These are phyloP conservation scores for Cerceris rybyensis DNA, from an alignment of 2,888 invertebrate genomes.

Conservation along the genomic window DNA sequence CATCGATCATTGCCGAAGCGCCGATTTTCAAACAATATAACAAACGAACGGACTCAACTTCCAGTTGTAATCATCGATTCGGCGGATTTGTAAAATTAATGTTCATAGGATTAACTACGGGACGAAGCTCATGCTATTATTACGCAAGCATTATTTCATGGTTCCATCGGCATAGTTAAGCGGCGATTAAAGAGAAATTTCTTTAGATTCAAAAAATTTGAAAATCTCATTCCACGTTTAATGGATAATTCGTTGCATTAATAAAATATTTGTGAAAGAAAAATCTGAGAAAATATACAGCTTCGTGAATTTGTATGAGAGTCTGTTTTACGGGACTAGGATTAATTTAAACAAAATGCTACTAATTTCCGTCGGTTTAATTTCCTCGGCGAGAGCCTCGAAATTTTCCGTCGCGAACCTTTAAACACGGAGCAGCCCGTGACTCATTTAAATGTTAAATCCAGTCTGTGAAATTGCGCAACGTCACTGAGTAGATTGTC, in stretches of 20 bases:
- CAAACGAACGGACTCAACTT: slow-evolving; percentile 28
- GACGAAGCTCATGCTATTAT: slow-evolving; percentile 5
- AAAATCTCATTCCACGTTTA: no score
- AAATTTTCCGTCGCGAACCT: neutral
- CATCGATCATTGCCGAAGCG: slow-evolving; percentile 10
- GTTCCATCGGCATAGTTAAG: neutral
- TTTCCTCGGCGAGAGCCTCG: neutral
- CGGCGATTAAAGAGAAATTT: no score
- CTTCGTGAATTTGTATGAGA: neutral
- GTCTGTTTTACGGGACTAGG: neutral
- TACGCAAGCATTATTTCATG: slow-evolving; percentile 13
- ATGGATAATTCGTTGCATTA: no score
- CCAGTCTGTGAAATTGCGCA: neutral
- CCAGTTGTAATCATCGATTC: slow-evolving; percentile 32
- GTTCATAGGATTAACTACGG: slow-evolving; percentile 1
- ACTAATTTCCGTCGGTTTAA: neutral
- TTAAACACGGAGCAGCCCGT: neutral
- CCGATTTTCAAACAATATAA: slow-evolving; percentile 11
- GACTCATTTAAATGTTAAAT: slow-evolving; percentile 26
- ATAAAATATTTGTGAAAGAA: no score
- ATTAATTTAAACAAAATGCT: neutral
- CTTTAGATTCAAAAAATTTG: no score
- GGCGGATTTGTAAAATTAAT: slow-evolving; percentile 45
- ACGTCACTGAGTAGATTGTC: neutral
- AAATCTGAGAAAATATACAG: no score